Evolutionary conservation across 2,888 invertebrate genomes (phyloP).

Genomic region (Notodonta dromedarius): DNA sequence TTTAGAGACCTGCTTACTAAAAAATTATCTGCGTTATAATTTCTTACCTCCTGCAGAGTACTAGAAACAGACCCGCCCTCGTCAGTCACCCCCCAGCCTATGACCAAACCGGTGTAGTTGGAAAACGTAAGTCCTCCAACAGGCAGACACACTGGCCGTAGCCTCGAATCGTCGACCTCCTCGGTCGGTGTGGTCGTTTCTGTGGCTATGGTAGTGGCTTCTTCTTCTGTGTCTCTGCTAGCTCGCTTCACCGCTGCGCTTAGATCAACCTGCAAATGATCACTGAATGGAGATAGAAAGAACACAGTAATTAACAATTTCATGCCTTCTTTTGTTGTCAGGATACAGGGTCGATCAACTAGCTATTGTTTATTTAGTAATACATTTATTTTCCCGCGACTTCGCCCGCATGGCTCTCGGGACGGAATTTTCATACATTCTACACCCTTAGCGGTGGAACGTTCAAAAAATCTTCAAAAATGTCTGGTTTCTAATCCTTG

Average conservation of each 20-base stretch:
- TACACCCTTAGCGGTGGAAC: no score
- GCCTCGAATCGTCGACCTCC: constrained; percentile 60
- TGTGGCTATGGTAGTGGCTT: not conserved
- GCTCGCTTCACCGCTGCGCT: constrained; percentile 66
- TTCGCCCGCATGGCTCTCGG: no score
- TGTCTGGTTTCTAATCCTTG: no score
- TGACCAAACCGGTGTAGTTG: constrained; percentile 84
- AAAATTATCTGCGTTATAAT: not conserved
- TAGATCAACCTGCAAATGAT: constrained; percentile 61
- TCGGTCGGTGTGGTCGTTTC: constrained; percentile 28
- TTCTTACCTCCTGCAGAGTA: constrained; percentile 88
- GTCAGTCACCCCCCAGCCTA: constrained; percentile 91
- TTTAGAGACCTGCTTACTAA: no score
- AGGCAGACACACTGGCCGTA: constrained; percentile 92
- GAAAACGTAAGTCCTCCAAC: constrained; percentile 81
- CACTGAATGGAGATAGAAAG: no score
- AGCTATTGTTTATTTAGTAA: no score
- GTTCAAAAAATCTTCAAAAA: no score
- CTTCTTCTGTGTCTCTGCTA: constrained; percentile 30
- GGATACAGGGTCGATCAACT: no score
- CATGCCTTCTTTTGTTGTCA: no score
- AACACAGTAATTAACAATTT: no score
- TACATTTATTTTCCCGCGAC: no score
- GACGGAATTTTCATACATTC: no score
- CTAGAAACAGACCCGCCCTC: constrained; percentile 88